Evolutionary conservation across 2,797 vertebrate species (phyloP).

Genomic region (Myiotriccus ornatus): DNA sequence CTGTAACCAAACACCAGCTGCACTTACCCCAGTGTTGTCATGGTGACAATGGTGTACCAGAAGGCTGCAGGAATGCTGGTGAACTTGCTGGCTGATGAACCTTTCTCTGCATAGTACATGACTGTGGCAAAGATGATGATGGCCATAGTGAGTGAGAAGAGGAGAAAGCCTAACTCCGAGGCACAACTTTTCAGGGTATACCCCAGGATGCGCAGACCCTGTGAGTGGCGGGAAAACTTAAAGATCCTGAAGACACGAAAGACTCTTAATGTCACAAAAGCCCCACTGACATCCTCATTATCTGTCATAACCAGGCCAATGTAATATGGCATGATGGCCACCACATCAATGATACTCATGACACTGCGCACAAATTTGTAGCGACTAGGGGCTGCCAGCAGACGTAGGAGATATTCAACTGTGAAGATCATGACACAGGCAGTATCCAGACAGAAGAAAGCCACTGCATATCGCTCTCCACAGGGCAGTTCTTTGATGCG

Average conservation of each 20-base stretch:
- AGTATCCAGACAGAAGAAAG: conserved; percentile 98
- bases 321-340: conserved; percentile 98
- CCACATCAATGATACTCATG: conserved; percentile 97
- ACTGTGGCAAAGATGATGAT: conserved; percentile 98
- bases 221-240: conserved; percentile 97
- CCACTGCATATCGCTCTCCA: conserved; percentile 90
- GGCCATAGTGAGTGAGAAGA: conserved; percentile 97
- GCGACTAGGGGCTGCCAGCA: conserved; percentile 90
- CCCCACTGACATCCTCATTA: conserved; percentile 97
- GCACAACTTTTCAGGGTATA: conserved; percentile 96
- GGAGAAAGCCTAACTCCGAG: conserved; percentile 93
- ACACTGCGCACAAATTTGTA: conserved; percentile 92
- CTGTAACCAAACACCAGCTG: conserved; percentile 34
- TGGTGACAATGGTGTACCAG: conserved; percentile 99
- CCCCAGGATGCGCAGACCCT: conserved; percentile 93
- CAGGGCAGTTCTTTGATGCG: conserved; percentile 83
- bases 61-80: conserved; percentile 97
- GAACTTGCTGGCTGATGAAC: conserved; percentile 91
- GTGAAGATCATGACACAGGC: conserved; percentile 99
- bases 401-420: conserved; percentile 90
- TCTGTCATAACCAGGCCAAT: conserved; percentile 95
- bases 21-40: conserved; percentile 97
- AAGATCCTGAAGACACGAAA: conserved; percentile 98
- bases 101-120: conserved; percentile 98
- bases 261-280: conserved; percentile 94